phyloP scores from a whole-genome alignment of 1,140 invertebrate species.

The Brachionus rubens region DNA sequence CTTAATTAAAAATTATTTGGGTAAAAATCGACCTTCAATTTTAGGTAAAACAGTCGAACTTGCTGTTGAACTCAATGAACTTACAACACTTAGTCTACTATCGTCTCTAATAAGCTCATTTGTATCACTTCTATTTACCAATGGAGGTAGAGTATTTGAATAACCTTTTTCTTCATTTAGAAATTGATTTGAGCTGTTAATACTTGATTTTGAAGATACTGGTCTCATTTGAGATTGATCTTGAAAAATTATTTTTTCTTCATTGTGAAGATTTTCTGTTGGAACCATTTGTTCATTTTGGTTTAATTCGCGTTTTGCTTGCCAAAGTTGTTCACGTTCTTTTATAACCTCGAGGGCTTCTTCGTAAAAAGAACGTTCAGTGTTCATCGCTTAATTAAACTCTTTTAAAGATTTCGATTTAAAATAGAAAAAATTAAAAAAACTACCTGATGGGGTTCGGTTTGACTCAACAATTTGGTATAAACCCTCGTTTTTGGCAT shows the following conservation, averaged over 20 bases:
- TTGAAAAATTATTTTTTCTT: background rate
- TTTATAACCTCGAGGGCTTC: slow-evolving; percentile 26
- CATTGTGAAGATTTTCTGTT: background rate
- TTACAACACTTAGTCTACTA: background rate
- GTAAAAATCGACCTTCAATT: slow-evolving; percentile 13
- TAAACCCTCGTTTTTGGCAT: slow-evolving; percentile 30
- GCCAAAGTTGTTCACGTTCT: background rate
- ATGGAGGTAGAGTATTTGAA: background rate
- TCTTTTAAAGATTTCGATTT: background rate
- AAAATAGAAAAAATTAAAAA: background rate
- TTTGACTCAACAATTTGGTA: slow-evolving; percentile 26
- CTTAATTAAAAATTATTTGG: background rate
- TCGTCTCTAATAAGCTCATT: background rate
- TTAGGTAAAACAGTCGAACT: slow-evolving; percentile 6
- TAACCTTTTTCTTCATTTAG: background rate
- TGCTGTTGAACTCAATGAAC: background rate
- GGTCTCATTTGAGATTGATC: background rate
- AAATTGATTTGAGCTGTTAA: background rate
- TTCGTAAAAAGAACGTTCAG: slow-evolving; percentile 21
- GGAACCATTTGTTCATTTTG: background rate
- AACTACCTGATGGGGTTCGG: slow-evolving; percentile 5
- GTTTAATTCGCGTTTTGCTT: background rate
- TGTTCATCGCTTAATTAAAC: background rate
- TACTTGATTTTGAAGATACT: background rate
- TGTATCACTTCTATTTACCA: background rate